Evolutionary conservation across 2,113 vertebrate species (phyloP).

Genomic region (Isichthys henryi): DNA sequence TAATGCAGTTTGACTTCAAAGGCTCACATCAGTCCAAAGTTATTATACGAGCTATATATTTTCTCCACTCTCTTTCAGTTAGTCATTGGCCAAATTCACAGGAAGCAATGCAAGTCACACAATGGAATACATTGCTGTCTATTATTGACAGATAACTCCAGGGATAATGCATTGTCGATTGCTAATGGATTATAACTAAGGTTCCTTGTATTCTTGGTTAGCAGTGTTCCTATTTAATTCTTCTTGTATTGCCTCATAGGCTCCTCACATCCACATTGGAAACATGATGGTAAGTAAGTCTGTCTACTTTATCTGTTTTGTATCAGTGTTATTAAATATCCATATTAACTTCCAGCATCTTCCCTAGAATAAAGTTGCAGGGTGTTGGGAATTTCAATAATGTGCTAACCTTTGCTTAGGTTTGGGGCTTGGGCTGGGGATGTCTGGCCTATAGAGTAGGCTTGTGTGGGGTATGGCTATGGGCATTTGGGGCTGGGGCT

Average conservation of each 20-base stretch:
- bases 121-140: background rate
- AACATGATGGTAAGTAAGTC: conserved; percentile 23
- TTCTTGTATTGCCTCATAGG: conserved; percentile 3
- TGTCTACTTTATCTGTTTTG: background rate
- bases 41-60: background rate
- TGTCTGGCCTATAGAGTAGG: too few species aligned
- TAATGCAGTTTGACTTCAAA: background rate
- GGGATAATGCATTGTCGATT: background rate
- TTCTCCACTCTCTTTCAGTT: background rate
- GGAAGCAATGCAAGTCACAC: background rate
- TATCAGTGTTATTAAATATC: background rate
- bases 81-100: background rate
- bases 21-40: background rate
- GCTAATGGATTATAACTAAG: background rate
- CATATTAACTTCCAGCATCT: background rate
- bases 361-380: background rate
- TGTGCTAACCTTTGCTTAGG: too few species aligned
- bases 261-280: conserved; percentile 25
- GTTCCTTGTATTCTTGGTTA: background rate
- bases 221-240: background rate
- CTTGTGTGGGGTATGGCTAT: too few species aligned
- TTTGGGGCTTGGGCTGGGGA: too few species aligned
- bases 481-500: too few species aligned
- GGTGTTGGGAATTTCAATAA: background rate
- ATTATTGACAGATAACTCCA: background rate